Evolutionary conservation across 2,113 vertebrate genomes (phyloP), one percentile per base, ranked within the genome.

Genomic region (Chaetodon auriga): DNA sequence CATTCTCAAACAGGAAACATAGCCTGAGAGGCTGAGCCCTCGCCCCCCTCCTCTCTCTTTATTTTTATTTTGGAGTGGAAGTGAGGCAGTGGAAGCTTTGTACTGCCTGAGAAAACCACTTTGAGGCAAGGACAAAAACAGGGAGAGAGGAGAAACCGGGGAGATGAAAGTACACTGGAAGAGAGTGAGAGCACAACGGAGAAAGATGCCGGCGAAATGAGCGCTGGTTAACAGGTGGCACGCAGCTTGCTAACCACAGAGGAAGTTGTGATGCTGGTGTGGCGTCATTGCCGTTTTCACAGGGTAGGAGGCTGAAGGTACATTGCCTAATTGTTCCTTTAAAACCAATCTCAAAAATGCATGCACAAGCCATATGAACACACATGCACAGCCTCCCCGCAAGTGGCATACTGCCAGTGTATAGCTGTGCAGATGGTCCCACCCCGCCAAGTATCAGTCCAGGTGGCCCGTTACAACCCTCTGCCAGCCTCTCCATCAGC

Each of bases 231-330:
- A 83, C 92, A 93, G 89, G 92, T 93, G 91, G 91, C 89, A 61
- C 43, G 48, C 92, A 92, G 90, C 89, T 91, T 89, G 49, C 77
- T 80, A 87, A 92, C 92, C 91, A 75, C 86, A 90, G 86, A 92
- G 91, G 92, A 94, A 94, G 90, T 69, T 45, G 82, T 77, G 92
- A 88, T 77, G 87, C 88, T 81, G 57, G 64, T 25, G n/a, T 89
- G 87, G 84, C 11, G 76, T 92, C 89, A 90, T 69, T 84, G 73
- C 80, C 18, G 36, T 30, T 87, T 90, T 91, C 81, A 38, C 70
- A 54, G 58, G 75, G 63, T 82, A 49, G 53, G 76, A 79, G 68
- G 84, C 68, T 85, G 12, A 83, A 75, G 76, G 76, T 76, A 66
- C 80, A 41, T 80, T 81, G 75, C 69, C 65, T 88, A 83, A 91